Base-by-base conservation (phyloP, 2,797 vertebrate genomes). In the Melanotaenia pygmaea region DNA sequence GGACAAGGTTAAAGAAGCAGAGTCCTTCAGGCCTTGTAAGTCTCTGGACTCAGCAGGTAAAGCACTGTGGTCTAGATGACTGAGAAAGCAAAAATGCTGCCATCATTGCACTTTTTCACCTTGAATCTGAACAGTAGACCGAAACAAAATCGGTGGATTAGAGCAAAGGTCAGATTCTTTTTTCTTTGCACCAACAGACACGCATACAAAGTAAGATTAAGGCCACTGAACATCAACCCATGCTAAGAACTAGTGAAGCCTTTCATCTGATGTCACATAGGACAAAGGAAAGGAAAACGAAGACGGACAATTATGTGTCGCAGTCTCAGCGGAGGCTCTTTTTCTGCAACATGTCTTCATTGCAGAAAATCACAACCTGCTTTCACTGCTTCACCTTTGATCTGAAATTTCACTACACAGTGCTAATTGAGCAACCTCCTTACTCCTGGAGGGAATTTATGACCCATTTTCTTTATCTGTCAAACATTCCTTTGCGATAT, bases 1-100 rank as follows among this genome's bases (percentile, higher is more conserved):
- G 88, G 86, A 87, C 80, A 59, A 70, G 78, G 81, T 85, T 83
- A 80, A 83, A 81, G 74, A 38, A 50, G 86, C 74, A 74, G 69
- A 64, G 82, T 79, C 81, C 76, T 77, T 82, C 75, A 76, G 63
- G 81, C 81, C 80, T 40, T 40, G 26, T 61, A 91, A 91, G 82
- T 87, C 86, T 79, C 88, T 79, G 84, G 53, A 81, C 93, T 83
- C 92, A 93, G 93, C 94, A 93, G 92, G 94, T 91, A 88, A 86
- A 85, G 76, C 72, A 77, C 87, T 88, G 69, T 87, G 84, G 83
- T 84, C 81, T 80, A 92, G 79, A 79, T 79, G 70, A 81, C 76
- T 74, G 72, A 77, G 66, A 79, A 64, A 74, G 81, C 68, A 86
- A 82, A 30, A 86, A 84, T 86, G 72, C 70, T 74, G 83, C 80